Percentiles rank a stretch among this genome's conserved stretches.
Evolutionary conservation across 2,797 vertebrate species (phyloP).

Genomic region (Dermochelys coriacea): DNA sequence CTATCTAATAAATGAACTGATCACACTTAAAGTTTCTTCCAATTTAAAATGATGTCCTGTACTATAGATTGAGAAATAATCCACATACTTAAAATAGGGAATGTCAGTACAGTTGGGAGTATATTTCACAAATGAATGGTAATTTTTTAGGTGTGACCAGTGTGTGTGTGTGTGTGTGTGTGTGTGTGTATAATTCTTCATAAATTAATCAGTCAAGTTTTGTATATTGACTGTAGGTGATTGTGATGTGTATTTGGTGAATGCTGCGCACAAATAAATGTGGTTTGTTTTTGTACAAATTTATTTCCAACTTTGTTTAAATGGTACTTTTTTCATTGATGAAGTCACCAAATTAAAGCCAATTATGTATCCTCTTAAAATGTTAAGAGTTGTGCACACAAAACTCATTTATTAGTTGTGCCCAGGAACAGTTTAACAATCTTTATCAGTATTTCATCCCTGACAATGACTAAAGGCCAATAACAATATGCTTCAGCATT

Average conservation of each 20-base stretch:
- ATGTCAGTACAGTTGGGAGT: background rate
- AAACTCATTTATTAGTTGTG: background rate
- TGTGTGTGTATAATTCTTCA: background rate
- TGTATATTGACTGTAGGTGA: background rate
- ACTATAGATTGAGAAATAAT: background rate
- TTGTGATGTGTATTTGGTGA: background rate
- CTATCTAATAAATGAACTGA: background rate
- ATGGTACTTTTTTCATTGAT: background rate
- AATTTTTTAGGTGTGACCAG: background rate
- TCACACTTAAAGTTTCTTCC: background rate
- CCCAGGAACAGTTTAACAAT: background rate
- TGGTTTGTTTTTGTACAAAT: background rate
- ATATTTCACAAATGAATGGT: background rate
- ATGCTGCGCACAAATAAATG: background rate
- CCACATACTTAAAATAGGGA: background rate
- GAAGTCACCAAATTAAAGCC: background rate
- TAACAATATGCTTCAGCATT: background rate
- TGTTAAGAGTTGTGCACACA: background rate
- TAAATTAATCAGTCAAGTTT: background rate
- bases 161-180: background rate
- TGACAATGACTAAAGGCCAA: background rate
- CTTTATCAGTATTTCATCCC: background rate
- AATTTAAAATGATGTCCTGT: background rate
- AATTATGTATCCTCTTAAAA: background rate
- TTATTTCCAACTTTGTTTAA: background rate